phyloP scores from a whole-genome alignment of 1,140 invertebrate genomes.

The Cardiocondyla obscurior region DNA sequence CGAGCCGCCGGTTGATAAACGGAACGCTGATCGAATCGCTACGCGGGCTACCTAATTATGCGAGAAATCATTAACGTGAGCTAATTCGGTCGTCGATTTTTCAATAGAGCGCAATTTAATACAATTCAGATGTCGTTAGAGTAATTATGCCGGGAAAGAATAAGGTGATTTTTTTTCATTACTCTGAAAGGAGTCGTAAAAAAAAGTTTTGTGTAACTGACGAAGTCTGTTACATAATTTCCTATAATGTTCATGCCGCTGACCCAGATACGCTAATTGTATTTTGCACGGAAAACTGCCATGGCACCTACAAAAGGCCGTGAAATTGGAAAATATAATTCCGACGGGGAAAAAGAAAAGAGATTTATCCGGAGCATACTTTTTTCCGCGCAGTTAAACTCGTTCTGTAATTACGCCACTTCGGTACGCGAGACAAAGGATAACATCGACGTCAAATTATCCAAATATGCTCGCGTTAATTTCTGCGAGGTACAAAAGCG shows the following conservation, averaged over 20 bases:
- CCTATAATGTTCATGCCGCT: neutral
- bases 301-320: neutral
- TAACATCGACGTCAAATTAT: slow-evolving; percentile 17
- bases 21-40: neutral
- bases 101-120: no score
- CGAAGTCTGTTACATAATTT: slow-evolving; percentile 26
- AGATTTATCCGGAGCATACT: neutral
- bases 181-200: neutral
- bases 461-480: slow-evolving; percentile 29
- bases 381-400: slow-evolving; percentile 34
- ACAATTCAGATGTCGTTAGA: neutral
- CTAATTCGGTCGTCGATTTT: neutral
- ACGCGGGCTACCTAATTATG: neutral
- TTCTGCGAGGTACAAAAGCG: neutral
- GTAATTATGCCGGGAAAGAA: neutral
- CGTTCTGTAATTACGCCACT: slow-evolving; percentile 11
- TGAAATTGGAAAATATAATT: slow-evolving; percentile 16
- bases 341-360: neutral
- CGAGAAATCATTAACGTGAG: neutral
- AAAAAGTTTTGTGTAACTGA: slow-evolving; percentile 12
- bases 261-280: slow-evolving; percentile 37
- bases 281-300: slow-evolving; percentile 19
- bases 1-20: neutral
- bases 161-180: slow-evolving; percentile 5
- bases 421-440: slow-evolving; percentile 37